Base-by-base conservation (phyloP, 92 coral and sea anemone species). In the Isaurus tuberculatus region DNA sequence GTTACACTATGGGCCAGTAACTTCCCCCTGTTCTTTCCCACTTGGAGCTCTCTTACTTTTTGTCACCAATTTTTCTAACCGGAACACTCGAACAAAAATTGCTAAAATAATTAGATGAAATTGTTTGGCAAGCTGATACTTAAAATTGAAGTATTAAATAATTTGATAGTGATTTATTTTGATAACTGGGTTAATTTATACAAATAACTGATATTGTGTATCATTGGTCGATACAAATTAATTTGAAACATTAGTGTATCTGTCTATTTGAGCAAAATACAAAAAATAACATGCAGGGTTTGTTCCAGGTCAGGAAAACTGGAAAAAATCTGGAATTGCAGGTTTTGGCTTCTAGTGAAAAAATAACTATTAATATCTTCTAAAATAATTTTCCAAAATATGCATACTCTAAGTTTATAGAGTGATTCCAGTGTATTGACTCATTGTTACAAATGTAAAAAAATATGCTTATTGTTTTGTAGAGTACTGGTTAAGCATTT, bases 161-260 rank as follows among this genome's bases (percentile, higher is more conserved):
- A 16, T 4, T 15, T 15, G 16, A 17, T 34, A 66, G 72, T 32
- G 72, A 66, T 66, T 66, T 66, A 66, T 66, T 66, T 66, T 66
- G 72, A 66, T 29, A 66, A 66, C 72, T 66, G 72, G 72, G 72
- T 66, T 66, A 66, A 66, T 30, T 66, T 65, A 66, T 17, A 29
- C 40, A 66, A 29, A 29, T 29, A 29, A 29, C 72, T 66, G 72
- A n/a, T 66, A 66, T n/a, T 66, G 19, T 31, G 72, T 66, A 66
- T 37, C 5, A 4, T 4, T 66, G 72, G 72, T 66, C 30, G 19
- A 66, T n/a, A 66, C 14, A 66, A 66, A 10, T 66, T 31, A 66
- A 9, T 10, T 66, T 66, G 72, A 66, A 66, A 66, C 65, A 57
- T 57, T 66, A 66, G 72, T 66, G 72, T 66, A n/a, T 14, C 19